Evolutionary conservation across 2,797 vertebrate genomes (phyloP), one percentile per base, ranked within the genome.

Genomic region (Malacoctenus gilli): DNA sequence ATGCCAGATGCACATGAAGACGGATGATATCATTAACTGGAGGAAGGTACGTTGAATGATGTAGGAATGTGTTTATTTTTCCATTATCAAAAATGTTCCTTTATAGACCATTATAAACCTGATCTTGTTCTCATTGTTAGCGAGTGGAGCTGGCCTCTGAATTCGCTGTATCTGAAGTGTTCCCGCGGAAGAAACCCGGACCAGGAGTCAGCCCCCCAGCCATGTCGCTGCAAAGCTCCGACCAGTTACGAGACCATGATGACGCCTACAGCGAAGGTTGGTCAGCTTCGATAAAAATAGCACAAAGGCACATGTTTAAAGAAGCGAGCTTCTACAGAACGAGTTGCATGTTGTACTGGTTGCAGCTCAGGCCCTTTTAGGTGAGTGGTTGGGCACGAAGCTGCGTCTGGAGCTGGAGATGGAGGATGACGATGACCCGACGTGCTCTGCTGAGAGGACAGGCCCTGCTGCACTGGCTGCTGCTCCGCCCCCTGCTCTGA

Each of bases 211-310:
- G 39, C 68, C 75, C 34, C 25, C 74, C 64, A 11, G 59, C 76
- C 21, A 71, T 85, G 54, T 64, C 85, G 14, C 43, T 95, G 73
- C 89, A 90, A 80, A 86, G 77, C 21, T 28, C 55, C 42, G 92
- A 94, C 12, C 90, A 92, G 82, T 80, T 92, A 62, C 86, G 85
- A 61, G 92, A 94, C 87, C 86, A 93, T 0, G 90, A 93, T 69
- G 93, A 94, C 0, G 83, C 93, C 15, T 91, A 85, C 57, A 72
- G 78, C 54, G 95, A 98, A 94, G 96, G 97, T 97, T 79, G 35
- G 68, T 61, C 32, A 60, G 18, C 5, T 5, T 39, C 12, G 37
- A 39, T 14, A 28, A 59, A 37, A 53, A 23, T 3, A n/a, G 18
- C 4, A 1, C 22, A 39, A 2, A 20, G 3, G 23, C 4, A 3